These are phyloP conservation scores for Saxidomus purpurata DNA, from an alignment of 1,140 invertebrate genomes.

Conservation along the genomic window DNA sequence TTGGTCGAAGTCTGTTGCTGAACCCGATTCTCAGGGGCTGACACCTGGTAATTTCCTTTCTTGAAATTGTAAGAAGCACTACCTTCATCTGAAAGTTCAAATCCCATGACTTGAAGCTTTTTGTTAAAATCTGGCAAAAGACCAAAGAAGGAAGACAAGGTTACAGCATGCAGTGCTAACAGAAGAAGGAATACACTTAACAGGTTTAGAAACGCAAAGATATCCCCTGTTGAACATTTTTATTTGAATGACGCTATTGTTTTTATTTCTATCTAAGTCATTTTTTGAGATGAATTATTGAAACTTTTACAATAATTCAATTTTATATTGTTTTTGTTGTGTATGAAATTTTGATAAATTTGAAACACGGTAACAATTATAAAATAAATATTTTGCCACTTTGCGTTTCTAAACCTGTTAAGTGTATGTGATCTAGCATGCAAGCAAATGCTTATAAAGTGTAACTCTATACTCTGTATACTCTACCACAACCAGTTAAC, in stretches of 20 bases:
- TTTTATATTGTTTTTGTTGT: no score
- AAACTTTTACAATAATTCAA: no score
- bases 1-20: slow-evolving; percentile 21
- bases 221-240: no score
- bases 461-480: background rate
- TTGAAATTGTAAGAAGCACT: slow-evolving; percentile 68
- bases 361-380: no score
- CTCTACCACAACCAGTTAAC: no score
- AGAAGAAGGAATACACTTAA: slow-evolving; percentile 46
- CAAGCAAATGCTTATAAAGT: slow-evolving; percentile 3
- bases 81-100: slow-evolving; percentile 79
- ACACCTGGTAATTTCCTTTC: background rate
- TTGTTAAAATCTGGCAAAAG: slow-evolving; percentile 82
- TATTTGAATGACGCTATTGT: no score
- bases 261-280: no score
- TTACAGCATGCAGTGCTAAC: slow-evolving; percentile 46
- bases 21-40: background rate
- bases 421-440: background rate
- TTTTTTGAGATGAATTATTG: no score
- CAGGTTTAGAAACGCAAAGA: no score
- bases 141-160: slow-evolving; percentile 31
- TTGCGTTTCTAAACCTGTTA: no score
- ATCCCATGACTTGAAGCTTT: slow-evolving; percentile 83
- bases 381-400: no score
- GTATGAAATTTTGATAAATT: no score